Evolutionary conservation across 2,888 invertebrate species (phyloP).

Genomic region (Agrochola circellaris): DNA sequence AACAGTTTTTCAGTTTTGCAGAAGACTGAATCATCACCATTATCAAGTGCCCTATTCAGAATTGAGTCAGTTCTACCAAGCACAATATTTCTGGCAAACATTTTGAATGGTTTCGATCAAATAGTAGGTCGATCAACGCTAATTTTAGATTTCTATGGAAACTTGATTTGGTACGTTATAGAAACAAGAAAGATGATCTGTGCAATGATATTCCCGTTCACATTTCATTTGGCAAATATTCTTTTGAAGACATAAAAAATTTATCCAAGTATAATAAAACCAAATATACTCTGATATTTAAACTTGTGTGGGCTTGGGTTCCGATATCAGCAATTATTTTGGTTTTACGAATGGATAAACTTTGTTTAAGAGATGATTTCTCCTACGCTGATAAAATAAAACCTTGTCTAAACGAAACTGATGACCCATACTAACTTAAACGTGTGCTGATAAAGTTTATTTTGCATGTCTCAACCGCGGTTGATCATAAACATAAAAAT

Average conservation of each 20-base stretch:
- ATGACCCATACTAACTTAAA: constrained; percentile 10
- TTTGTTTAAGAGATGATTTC: constrained; percentile 12
- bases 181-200: constrained; percentile 10
- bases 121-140: constrained; percentile 38
- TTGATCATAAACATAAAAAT: constrained; percentile 53
- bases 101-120: constrained; percentile 26
- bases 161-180: constrained; percentile 7
- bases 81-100: constrained; percentile 9
- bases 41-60: constrained; percentile 32
- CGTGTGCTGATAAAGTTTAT: constrained; percentile 26
- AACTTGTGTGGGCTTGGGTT: constrained; percentile 19
- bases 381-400: constrained; percentile 1
- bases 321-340: constrained; percentile 11
- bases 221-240: constrained; percentile 31
- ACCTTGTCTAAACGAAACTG: not conserved
- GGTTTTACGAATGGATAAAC: constrained; percentile 8
- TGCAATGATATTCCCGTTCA: constrained; percentile 5
- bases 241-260: constrained; percentile 23
- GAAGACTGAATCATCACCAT: constrained; percentile 35
- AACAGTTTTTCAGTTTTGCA: constrained; percentile 8
- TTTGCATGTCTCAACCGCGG: constrained; percentile 32
- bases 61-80: constrained; percentile 28
- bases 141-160: constrained; percentile 32
- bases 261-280: constrained; percentile 26
- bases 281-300: constrained; percentile 16